Conservation (phyloP, 2,113 vertebrate genomes). For the Oceanodroma tethys region DNA sequence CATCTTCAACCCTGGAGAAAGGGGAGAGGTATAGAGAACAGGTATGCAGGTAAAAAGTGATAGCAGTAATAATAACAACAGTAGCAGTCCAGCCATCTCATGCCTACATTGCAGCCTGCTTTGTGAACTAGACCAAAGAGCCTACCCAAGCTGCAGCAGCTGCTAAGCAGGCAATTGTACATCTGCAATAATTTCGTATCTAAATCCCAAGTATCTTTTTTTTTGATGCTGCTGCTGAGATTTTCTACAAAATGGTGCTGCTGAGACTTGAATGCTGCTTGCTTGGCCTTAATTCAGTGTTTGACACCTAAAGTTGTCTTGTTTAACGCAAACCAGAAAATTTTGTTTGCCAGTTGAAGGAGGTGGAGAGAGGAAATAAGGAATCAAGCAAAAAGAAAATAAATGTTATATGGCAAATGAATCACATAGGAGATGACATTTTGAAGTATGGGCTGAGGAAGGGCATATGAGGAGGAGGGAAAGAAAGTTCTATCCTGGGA, state of each 20-base stretch:
- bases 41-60: not conserved
- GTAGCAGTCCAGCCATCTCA: not conserved
- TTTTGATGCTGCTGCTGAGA: not conserved
- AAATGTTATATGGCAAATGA: not conserved
- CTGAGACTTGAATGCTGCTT: not conserved
- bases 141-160: not conserved
- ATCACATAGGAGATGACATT: constrained; percentile 4
- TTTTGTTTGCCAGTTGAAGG: constrained; percentile 13
- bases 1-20: not conserved
- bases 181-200: not conserved
- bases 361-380: not conserved
- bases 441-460: not conserved
- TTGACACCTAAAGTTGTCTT: not conserved
- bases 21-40: not conserved
- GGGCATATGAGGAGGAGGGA: constrained; percentile 27
- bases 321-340: not conserved
- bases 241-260: not conserved
- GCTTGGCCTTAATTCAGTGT: not conserved
- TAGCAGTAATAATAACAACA: not conserved
- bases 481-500: constrained; percentile 9
- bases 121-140: not conserved
- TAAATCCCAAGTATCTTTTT: not conserved
- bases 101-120: not conserved
- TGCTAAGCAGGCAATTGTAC: not conserved
- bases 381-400: not conserved